These are phyloP conservation scores for Notolepis coatsorum DNA, from an alignment of 2,797 vertebrate species.

Conservation along the genomic window DNA sequence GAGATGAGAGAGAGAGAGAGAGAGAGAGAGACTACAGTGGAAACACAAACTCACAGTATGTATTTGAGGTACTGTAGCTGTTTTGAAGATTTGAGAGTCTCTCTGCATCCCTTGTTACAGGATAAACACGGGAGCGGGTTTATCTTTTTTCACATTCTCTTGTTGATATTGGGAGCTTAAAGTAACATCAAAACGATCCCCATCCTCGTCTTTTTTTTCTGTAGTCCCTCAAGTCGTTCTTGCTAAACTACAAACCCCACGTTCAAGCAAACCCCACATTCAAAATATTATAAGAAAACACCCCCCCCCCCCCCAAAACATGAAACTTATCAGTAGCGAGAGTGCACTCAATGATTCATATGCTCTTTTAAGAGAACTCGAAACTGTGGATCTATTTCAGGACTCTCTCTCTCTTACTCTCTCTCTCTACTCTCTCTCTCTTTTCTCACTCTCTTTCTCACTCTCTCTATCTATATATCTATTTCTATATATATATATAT, in stretches of 20 bases:
- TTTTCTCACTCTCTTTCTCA: not conserved
- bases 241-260: conserved; percentile 45
- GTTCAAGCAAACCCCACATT: conserved; percentile 40
- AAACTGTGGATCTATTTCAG: conserved; percentile 79
- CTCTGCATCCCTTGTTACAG: conserved; percentile 8
- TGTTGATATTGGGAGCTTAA: conserved; percentile 33
- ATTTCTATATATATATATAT: not conserved
- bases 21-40: no score
- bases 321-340: conserved; percentile 65
- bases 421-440: conserved; percentile 1
- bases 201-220: conserved; percentile 42
- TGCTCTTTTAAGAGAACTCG: conserved; percentile 76
- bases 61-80: no score
- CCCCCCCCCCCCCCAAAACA: conserved; percentile 38
- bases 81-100: not conserved
- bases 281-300: conserved; percentile 17
- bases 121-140: conserved; percentile 22
- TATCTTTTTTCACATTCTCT: conserved; percentile 17
- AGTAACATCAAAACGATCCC: conserved; percentile 32
- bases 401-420: conserved; percentile 2
- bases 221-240: conserved; percentile 33
- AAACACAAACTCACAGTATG: no score
- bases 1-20: not conserved
- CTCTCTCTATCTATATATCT: not conserved
- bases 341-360: conserved; percentile 80